phyloP scores from a whole-genome alignment of 2,888 invertebrate species.

The Drosophila atripex region DNA sequence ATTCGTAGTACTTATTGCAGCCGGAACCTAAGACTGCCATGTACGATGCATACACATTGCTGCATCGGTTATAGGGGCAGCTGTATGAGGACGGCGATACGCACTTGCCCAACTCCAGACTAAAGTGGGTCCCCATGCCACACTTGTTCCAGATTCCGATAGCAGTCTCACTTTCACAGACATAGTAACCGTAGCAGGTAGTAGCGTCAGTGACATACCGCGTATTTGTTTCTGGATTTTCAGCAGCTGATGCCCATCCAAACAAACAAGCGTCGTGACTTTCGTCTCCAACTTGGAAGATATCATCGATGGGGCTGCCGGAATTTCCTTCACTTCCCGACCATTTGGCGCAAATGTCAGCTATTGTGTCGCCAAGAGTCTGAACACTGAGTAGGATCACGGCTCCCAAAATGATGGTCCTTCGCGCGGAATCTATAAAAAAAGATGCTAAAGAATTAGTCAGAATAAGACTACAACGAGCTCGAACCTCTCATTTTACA shows the following conservation, averaged over 20 bases:
- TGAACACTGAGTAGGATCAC: neutral
- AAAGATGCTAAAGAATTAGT: neutral
- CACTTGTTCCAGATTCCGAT: constrained; percentile 2
- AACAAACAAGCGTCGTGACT: neutral
- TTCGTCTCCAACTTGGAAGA: neutral
- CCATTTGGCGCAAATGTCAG: constrained; percentile 5
- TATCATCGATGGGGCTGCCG: neutral
- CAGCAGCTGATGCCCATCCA: neutral
- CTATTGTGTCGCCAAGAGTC: neutral
- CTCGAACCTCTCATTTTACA: neutral
- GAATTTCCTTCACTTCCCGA: neutral
- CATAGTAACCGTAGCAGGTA: constrained; percentile 10
- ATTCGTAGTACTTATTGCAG: neutral
- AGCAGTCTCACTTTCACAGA: neutral
- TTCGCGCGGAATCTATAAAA: neutral
- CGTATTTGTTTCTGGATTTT: too few relatives aligned
- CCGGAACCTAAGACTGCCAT: neutral
- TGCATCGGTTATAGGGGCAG: neutral
- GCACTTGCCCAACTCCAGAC: neutral
- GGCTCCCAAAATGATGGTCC: neutral
- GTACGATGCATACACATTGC: neutral
- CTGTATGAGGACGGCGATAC: neutral
- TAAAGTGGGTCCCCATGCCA: neutral
- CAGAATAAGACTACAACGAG: neutral
- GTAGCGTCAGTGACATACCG: neutral